Evolutionary conservation across 2,888 invertebrate species (phyloP), one percentile per base, ranked within the genome.

Genomic region (Petrolisthes cinctipes): DNA sequence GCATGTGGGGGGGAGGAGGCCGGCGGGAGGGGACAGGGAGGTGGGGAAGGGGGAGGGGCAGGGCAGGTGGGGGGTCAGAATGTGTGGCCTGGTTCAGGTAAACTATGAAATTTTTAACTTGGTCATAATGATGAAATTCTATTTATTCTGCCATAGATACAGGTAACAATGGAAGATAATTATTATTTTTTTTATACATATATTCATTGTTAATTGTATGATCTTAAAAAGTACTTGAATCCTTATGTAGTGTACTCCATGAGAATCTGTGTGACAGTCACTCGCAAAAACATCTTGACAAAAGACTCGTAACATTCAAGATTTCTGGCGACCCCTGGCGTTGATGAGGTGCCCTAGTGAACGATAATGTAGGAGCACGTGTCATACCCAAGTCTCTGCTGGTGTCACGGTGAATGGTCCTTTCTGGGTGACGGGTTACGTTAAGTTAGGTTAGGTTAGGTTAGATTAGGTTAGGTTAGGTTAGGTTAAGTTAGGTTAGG

Each of bases 151-250:
- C 81, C 82, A 85, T 68, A 86, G 73, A 86, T 85, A 85, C 81
- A 86, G 75, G 71, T 56, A 81, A 85, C 84, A 86, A 75, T 86
- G 86, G 81, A 86, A 86, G 86, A 82, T 86, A 71, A 71, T 71
- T 71, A 73, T 75, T 37, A 37, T 37, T 37, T 61, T n/a, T 75
- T 81, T 85, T 73, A 85, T 86, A 86, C 86, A 82, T 86, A 85
- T 80, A 81, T 81, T 85, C 73, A 82, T 53, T 51, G 71, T 14
- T 71, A 71, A 78, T 76, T 76, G 14, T 76, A 6, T 79, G 53
- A 54, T 37, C 56, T 57, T 82, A 61, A 66, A 66, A 82, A 82
- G 82, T 66, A 84, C 75, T 78, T 85, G 56, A 75, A 86, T 85
- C 71, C 61, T 82, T 81, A 86, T 68, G 80, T 73, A 80, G 75